phyloP scores from a whole-genome alignment of 1,140 invertebrate genomes.

The Lasioglossum baleicum region DNA sequence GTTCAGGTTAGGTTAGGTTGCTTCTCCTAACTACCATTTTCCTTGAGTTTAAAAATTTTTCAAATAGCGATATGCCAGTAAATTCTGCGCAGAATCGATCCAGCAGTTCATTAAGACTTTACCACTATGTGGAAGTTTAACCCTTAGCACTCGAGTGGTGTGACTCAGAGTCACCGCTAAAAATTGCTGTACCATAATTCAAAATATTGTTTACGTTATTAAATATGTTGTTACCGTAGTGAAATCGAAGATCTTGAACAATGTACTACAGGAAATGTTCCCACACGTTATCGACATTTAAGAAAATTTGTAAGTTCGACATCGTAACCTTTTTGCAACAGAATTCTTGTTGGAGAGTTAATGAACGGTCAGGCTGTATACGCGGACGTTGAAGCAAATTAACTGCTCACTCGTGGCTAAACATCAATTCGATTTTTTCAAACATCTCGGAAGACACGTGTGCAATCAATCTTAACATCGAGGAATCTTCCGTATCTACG shows the following conservation, averaged over 20 bases:
- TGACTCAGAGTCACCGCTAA: too few species aligned
- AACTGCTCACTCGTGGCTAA: conserved; percentile 19
- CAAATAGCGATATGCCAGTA: too few species aligned
- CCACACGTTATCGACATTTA: background rate
- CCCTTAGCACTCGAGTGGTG: too few species aligned
- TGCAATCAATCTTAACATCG: background rate
- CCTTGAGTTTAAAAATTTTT: too few species aligned
- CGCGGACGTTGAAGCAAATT: conserved; percentile 28
- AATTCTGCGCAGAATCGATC: too few species aligned
- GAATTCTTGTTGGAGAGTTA: conserved; percentile 33
- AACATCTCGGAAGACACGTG: background rate
- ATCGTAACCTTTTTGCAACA: conserved; percentile 6
- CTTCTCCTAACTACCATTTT: too few species aligned
- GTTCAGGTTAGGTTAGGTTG: background rate
- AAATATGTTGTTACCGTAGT: too few species aligned
- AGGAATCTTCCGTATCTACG: background rate
- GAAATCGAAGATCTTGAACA: background rate
- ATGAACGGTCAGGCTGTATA: conserved; percentile 14
- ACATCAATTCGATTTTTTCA: conserved; percentile 34
- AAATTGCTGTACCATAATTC: too few species aligned
- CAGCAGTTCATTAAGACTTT: too few species aligned
- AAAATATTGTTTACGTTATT: too few species aligned
- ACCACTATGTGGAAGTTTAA: too few species aligned
- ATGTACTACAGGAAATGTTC: background rate
- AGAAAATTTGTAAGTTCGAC: background rate